Evolutionary conservation across 2,113 vertebrate species (phyloP).

Genomic region (Scomber japonicus): DNA sequence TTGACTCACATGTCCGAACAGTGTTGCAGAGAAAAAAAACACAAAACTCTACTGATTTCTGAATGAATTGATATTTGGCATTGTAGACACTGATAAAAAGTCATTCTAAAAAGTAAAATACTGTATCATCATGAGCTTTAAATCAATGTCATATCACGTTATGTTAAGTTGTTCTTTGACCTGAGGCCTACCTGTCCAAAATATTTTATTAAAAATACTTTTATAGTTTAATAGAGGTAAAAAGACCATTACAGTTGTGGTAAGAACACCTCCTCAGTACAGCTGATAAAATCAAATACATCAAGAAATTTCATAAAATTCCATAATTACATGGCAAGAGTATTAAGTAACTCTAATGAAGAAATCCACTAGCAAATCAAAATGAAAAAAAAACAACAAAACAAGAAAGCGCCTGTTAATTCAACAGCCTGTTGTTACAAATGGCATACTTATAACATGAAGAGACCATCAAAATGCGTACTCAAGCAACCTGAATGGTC

Average conservation of each 20-base stretch:
- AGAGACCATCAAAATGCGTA: not conserved
- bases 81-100: too few species aligned
- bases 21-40: too few species aligned
- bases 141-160: conserved; percentile 9
- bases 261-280: not conserved
- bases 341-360: not conserved
- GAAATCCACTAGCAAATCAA: not conserved
- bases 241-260: not conserved
- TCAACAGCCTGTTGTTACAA: not conserved
- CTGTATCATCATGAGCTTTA: not conserved
- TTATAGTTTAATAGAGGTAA: conserved; percentile 11
- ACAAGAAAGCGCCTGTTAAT: not conserved
- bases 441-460: not conserved
- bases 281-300: not conserved
- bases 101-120: too few species aligned
- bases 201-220: conserved; percentile 7
- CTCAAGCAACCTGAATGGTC: not conserved
- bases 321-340: not conserved
- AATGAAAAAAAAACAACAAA: too few species aligned
- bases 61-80: too few species aligned
- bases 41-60: too few species aligned
- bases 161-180: conserved; percentile 11
- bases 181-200: not conserved
- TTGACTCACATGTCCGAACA: too few species aligned
- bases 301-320: too few species aligned